A percentile compares a stretch with the other conserved stretches of the same genome.
phyloP scores from a whole-genome alignment of 2,888 invertebrate species.

The Meiosimyza decipiens region DNA sequence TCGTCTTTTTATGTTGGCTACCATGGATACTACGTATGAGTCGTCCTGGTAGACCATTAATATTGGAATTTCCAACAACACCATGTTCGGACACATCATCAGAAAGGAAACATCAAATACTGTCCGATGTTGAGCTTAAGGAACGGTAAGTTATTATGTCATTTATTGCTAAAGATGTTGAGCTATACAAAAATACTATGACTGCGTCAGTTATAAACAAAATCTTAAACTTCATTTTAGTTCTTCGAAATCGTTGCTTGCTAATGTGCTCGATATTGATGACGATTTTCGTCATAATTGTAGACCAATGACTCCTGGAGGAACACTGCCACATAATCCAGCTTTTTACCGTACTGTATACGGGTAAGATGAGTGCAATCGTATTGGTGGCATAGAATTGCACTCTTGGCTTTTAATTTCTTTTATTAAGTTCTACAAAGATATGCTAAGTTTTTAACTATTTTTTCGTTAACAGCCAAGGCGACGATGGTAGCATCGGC shows the following conservation, averaged over 20 bases:
- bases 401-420: slow-evolving; percentile 20
- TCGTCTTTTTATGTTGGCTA: slow-evolving; percentile 96
- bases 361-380: slow-evolving; percentile 69
- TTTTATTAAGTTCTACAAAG: background rate
- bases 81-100: slow-evolving; percentile 72
- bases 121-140: slow-evolving; percentile 87
- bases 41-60: slow-evolving; percentile 72
- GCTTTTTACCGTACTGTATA: slow-evolving; percentile 80
- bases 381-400: background rate
- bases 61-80: slow-evolving; percentile 67
- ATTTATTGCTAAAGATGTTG: background rate
- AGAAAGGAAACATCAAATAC: slow-evolving; percentile 77
- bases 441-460: background rate
- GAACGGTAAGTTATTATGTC: slow-evolving; percentile 69
- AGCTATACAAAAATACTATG: background rate
- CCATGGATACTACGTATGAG: slow-evolving; percentile 97
- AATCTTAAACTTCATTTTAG: slow-evolving; percentile 58
- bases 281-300: slow-evolving; percentile 91
- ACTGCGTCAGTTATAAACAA: background rate
- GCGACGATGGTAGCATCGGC: slow-evolving; percentile 67
- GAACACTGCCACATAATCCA: slow-evolving; percentile 71
- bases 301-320: slow-evolving; percentile 74
- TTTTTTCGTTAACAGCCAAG: slow-evolving; percentile 59
- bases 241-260: slow-evolving; percentile 94
- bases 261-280: slow-evolving; percentile 97